Evolutionary conservation across 2,888 invertebrate species (phyloP), one percentile per base, ranked within the genome.

Genomic region (Punctoribates punctum): DNA sequence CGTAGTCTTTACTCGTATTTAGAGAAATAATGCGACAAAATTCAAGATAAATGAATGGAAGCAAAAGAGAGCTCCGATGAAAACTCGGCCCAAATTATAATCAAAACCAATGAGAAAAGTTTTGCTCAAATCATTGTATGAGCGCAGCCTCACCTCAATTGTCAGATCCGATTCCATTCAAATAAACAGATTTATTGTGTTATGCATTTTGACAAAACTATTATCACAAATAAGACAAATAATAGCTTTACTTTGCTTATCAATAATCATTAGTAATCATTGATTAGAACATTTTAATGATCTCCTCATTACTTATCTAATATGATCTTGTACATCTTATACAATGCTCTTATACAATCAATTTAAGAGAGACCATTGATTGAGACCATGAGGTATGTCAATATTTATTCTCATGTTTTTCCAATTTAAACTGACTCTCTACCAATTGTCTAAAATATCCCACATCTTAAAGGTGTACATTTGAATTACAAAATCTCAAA

Each of bases 81-180:
- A 48, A 72, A 72, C 72, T 25, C 48, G 27, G 15, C 72, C 72
- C 46, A 72, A 72, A 72, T 72, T 25, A 72, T 48, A 72, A 72
- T 72, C 72, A 48, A 72, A 72, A 72, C 72, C 72, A 72, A 72
- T 72, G 72, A 42, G 72, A 72, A 72, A 72, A 72, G 72, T 72
- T 72, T 72, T 48, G 6, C 38, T 72, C 17, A 46, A 46, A 15
- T 72, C 48, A 72, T 27, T 48, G 48, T 46, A 13, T 72, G 72
- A 72, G 72, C 72, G 72, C 72, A 72, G 72, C 42, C 72, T 70
- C 70, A 70, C n/a, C 72, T 46, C 46, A 72, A 72, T 72, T 72
- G 72, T 72, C 72, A 70, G 38, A 38, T 70, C 65, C 13, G n/a
- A 70, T 20, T 70, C 42, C 20, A 23, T 42, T 42, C 20, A 70